Conservation (phyloP, 2,888 invertebrate species). For the Drosophila rellima region DNA sequence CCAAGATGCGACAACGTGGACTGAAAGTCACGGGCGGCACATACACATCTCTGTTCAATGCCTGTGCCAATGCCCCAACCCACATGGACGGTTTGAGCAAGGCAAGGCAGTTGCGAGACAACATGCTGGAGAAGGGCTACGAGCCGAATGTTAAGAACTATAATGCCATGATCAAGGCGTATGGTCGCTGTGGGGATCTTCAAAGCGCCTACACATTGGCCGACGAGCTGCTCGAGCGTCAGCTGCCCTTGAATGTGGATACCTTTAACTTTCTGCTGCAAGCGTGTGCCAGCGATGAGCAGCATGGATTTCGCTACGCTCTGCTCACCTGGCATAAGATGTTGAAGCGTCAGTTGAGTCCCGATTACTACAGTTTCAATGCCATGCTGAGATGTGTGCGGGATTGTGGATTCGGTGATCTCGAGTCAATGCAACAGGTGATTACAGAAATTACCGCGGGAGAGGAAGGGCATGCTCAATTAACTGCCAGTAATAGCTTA, state of each 20-base stretch:
- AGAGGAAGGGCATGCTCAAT: conserved; percentile 12
- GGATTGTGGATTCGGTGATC: conserved; percentile 92
- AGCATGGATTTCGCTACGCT: conserved; percentile 89
- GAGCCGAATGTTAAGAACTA: conserved; percentile 92
- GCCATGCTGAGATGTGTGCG: conserved; percentile 92
- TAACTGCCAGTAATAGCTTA: conserved; percentile 7
- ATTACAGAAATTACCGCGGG: conserved; percentile 82
- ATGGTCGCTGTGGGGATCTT: conserved; percentile 93
- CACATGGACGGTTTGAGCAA: conserved; percentile 89
- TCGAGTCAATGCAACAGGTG: conserved; percentile 87
- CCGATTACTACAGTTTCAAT: conserved; percentile 92
- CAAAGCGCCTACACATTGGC: conserved; percentile 92
- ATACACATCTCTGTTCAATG: conserved; percentile 95
- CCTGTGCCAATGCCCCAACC: conserved; percentile 93
- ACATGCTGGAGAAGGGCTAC: conserved; percentile 90
- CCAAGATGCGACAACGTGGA: conserved; percentile 92
- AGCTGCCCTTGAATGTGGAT: conserved; percentile 88
- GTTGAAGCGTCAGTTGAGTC: conserved; percentile 88
- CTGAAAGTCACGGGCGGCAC: conserved; percentile 90
- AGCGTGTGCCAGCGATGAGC: conserved; percentile 92
- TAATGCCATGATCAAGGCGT: conserved; percentile 96
- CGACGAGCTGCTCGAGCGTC: conserved; percentile 92
- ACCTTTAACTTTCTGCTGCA: conserved; percentile 93
- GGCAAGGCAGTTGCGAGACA: conserved; percentile 89
- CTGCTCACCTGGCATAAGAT: conserved; percentile 95